Evolutionary conservation across 2,797 vertebrate genomes (phyloP).

Genomic region (Amazonetta brasiliensis): DNA sequence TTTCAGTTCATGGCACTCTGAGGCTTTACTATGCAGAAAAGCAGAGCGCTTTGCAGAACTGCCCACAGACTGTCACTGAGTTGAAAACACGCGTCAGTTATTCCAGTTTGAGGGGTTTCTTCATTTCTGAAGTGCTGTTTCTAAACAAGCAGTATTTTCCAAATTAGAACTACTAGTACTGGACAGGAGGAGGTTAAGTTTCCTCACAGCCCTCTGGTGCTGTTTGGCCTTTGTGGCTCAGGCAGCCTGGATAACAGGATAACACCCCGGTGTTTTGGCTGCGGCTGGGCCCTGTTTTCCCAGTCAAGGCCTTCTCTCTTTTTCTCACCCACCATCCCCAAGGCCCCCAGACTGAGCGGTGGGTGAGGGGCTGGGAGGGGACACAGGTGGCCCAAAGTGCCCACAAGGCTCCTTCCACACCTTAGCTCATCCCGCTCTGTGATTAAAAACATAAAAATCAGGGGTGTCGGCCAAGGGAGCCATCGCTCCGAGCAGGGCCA

Average conservation of each 20-base stretch:
- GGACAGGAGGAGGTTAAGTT: background rate
- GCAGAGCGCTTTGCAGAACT: background rate
- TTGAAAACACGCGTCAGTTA: background rate
- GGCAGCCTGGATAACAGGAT: background rate
- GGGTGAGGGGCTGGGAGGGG: fast-evolving
- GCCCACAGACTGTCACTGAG: fast-evolving
- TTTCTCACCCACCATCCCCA: background rate
- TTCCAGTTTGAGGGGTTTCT: background rate
- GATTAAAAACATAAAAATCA: background rate
- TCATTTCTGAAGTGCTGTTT: background rate
- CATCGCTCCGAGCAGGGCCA: background rate
- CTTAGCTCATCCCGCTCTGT: background rate
- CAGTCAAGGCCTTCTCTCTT: background rate
- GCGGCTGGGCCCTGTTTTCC: fast-evolving
- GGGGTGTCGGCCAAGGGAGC: background rate
- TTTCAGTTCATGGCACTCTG: background rate
- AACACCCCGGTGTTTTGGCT: background rate
- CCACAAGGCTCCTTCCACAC: background rate
- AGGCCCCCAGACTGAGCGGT: too few species aligned
- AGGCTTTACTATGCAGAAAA: background rate
- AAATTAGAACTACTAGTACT: background rate
- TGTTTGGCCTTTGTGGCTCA: background rate
- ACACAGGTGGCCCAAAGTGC: too few species aligned
- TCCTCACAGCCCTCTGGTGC: fast-evolving
- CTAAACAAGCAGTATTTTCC: background rate